These are phyloP conservation scores for Climacteris rufus DNA, from an alignment of 2,113 vertebrate genomes.

Conservation along the genomic window DNA sequence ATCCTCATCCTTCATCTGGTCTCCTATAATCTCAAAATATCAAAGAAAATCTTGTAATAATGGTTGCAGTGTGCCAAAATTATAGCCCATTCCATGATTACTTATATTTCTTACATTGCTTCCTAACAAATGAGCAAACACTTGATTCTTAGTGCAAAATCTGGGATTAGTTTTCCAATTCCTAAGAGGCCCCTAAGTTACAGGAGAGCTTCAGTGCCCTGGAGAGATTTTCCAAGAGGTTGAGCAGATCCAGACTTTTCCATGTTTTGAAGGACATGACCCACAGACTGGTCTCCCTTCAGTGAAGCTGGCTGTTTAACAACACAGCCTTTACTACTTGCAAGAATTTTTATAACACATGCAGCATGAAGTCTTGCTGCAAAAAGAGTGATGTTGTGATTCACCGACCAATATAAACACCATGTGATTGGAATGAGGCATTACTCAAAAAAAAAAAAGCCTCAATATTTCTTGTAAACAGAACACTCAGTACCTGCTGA, in stretches of 20 bases:
- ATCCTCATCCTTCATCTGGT: background rate
- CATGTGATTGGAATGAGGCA: background rate
- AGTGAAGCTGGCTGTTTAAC: background rate
- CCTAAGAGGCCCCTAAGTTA: background rate
- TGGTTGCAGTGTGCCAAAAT: background rate
- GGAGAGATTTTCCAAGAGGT: conserved; percentile 49
- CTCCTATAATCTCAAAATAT: background rate
- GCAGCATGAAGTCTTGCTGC: background rate
- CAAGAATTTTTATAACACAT: background rate
- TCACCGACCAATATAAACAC: background rate
- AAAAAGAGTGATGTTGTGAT: background rate
- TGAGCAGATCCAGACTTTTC: conserved; percentile 9
- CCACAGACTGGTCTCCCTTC: background rate
- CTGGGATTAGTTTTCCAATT: background rate
- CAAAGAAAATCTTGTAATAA: background rate
- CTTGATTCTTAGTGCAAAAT: background rate
- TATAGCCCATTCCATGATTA: background rate
- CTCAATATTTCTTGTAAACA: background rate
- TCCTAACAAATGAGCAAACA: background rate
- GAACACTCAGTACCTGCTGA: background rate
- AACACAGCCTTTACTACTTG: background rate
- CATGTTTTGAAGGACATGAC: conserved; percentile 30
- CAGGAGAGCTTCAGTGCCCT: conserved; percentile 3
- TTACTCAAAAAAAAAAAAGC: background rate
- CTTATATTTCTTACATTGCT: background rate